Percentiles rank a stretch among this genome's conserved stretches.
These are phyloP conservation scores for Atrichornis clamosus DNA, from an alignment of 2,113 vertebrate genomes.

Conservation along the genomic window DNA sequence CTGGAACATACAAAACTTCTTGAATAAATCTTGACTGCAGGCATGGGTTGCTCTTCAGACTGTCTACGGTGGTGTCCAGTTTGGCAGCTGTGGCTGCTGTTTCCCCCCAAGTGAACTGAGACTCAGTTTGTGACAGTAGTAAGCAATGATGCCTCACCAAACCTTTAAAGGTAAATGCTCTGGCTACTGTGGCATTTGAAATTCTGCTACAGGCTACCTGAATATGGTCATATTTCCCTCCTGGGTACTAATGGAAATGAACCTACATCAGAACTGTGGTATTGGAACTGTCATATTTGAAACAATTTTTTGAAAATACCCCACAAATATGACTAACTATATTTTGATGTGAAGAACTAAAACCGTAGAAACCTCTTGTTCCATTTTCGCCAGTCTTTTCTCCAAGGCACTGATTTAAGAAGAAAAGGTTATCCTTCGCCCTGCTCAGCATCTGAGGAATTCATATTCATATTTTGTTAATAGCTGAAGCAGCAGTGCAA, in stretches of 20 bases:
- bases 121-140: not conserved
- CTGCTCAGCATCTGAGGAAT: not conserved
- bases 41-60: not conserved
- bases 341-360: not conserved
- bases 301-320: not conserved
- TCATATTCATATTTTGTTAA: not conserved
- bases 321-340: not conserved
- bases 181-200: not conserved
- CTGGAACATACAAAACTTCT: not conserved
- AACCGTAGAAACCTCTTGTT: not conserved
- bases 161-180: not conserved
- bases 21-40: not conserved
- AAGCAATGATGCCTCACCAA: not conserved
- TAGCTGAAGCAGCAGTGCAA: not conserved
- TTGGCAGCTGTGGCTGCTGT: not conserved
- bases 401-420: not conserved
- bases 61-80: not conserved
- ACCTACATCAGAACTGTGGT: not conserved
- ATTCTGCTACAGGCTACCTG: not conserved
- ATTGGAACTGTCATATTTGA: not conserved
- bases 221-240: not conserved
- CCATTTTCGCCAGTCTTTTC: not conserved
- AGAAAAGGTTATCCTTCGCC: not conserved
- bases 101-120: not conserved
- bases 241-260: not conserved